Evolutionary conservation across 2,888 invertebrate species (phyloP).

Genomic region (Rapana venosa): DNA sequence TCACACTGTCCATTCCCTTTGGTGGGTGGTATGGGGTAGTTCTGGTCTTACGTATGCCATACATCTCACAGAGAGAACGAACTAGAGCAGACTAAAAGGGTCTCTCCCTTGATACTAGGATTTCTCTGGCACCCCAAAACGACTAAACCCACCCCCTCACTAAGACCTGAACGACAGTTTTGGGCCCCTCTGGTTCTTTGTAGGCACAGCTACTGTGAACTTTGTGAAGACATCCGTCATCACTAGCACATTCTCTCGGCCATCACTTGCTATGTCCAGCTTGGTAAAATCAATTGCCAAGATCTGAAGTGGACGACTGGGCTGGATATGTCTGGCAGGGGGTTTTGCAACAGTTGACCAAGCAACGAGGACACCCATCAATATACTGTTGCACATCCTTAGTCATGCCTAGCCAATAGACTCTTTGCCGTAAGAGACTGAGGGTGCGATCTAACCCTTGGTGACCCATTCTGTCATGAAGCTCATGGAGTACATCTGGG

Average conservation of each 20-base stretch:
- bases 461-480: conserved; percentile 52
- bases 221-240: conserved; percentile 58
- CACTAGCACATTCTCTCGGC: conserved; percentile 57
- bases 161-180: conserved; percentile 52
- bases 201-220: conserved; percentile 54
- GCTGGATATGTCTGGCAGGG: conserved; percentile 46
- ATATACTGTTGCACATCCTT: conserved; percentile 50
- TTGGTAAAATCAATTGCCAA: conserved; percentile 57
- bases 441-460: conserved; percentile 53
- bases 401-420: conserved; percentile 56
- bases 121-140: conserved; percentile 53
- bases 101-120: conserved; percentile 56
- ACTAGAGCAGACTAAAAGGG: conserved; percentile 52
- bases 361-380: conserved; percentile 52
- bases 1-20: conserved; percentile 55
- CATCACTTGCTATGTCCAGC: conserved; percentile 50
- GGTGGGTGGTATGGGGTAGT: conserved; percentile 56
- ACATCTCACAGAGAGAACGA: conserved; percentile 50
- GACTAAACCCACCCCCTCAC: conserved; percentile 54
- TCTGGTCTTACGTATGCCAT: conserved; percentile 50
- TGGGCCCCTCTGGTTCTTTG: conserved; percentile 54
- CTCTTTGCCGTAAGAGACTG: conserved; percentile 45
- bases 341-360: conserved; percentile 36
- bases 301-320: conserved; percentile 53
- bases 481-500: conserved; percentile 1